These are phyloP conservation scores for Alloplasta piceator DNA, from an alignment of 2,888 invertebrate species.

Conservation along the genomic window DNA sequence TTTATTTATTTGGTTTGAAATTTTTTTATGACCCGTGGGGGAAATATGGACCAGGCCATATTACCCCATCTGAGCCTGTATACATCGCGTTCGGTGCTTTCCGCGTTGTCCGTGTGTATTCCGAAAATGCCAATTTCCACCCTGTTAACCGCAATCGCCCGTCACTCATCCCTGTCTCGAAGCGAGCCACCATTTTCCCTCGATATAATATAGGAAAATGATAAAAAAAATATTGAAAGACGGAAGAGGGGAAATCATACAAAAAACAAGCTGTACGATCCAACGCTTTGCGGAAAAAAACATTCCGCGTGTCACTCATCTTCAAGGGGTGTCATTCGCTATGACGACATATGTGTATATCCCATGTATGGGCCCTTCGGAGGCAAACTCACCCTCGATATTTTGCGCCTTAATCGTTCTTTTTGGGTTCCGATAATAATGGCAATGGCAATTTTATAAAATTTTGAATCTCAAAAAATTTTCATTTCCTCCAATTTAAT, in stretches of 20 bases:
- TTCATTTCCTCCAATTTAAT: no score
- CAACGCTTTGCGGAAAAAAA: conserved; percentile 53
- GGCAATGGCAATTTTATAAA: no score
- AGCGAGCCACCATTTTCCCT: conserved; percentile 17
- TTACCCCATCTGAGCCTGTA: no score
- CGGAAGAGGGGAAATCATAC: not conserved
- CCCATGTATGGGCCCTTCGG: no score
- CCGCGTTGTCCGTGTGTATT: conserved; percentile 58
- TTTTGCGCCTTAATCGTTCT: no score
- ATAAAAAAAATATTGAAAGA: conserved; percentile 54
- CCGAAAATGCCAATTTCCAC: conserved; percentile 65
- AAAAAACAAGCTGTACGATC: conserved; percentile 15
- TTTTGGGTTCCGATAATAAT: no score
- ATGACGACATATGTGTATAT: no score
- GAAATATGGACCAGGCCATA: no score
- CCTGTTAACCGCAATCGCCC: conserved; percentile 64
- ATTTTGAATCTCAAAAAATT: no score
- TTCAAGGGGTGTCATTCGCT: conserved; percentile 1
- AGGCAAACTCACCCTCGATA: no score
- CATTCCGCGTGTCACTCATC: conserved; percentile 52
- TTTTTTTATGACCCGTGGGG: no score
- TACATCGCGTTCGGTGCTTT: not conserved
- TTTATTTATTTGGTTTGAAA: no score
- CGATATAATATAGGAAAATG: conserved; percentile 54
- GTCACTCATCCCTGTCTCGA: conserved; percentile 59